These are phyloP conservation scores for Florisuga fusca DNA, from an alignment of 2,797 vertebrate species.

Conservation along the genomic window DNA sequence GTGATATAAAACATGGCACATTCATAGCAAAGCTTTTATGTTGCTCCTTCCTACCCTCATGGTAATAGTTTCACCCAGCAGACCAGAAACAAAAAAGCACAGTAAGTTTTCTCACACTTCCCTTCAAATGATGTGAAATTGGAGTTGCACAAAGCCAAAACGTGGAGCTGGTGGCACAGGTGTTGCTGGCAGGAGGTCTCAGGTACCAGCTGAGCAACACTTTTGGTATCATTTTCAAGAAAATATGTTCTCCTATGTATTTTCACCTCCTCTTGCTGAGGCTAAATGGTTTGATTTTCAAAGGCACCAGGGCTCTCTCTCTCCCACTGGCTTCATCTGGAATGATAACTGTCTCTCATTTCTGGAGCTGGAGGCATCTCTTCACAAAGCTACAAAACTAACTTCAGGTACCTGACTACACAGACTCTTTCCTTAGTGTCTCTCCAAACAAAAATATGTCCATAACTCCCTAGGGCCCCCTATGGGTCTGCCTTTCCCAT, in stretches of 20 bases:
- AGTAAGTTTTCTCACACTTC: background rate
- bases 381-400: background rate
- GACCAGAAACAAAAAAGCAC: background rate
- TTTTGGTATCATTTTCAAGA: background rate
- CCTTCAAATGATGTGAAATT: background rate
- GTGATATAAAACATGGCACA: background rate
- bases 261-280: background rate
- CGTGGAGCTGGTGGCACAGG: slow-evolving; percentile 10
- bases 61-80: background rate
- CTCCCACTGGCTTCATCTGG: background rate
- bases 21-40: background rate
- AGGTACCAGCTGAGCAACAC: background rate
- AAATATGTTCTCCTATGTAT: background rate
- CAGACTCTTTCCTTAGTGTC: background rate
- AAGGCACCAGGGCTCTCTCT: background rate
- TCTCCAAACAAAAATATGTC: background rate
- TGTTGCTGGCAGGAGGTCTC: slow-evolving; percentile 25
- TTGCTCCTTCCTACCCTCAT: background rate
- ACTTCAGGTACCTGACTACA: background rate
- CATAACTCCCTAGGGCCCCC: background rate
- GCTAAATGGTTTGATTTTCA: background rate
- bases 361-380: background rate
- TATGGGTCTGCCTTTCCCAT: background rate
- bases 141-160: background rate
- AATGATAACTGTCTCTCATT: background rate